Evolutionary conservation across 2,797 vertebrate species (phyloP).

Genomic region (Amazona finschi): DNA sequence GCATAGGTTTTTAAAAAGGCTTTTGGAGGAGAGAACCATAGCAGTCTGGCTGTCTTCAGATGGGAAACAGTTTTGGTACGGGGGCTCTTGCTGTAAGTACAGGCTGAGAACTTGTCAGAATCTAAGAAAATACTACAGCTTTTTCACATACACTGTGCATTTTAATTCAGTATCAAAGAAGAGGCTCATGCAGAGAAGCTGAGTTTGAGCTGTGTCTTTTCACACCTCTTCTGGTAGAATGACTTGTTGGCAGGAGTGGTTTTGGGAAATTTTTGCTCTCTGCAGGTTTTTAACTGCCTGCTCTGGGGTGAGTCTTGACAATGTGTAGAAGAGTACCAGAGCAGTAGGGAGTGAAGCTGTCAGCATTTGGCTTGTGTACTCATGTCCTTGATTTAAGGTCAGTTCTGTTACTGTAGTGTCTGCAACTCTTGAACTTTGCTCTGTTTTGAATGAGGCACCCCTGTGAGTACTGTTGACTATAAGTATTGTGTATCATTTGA

Average conservation of each 20-base stretch:
- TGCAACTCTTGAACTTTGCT: not conserved
- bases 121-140: not conserved
- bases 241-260: not conserved
- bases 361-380: not conserved
- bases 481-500: not conserved
- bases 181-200: not conserved
- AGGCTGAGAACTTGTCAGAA: not conserved
- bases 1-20: not conserved
- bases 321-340: not conserved
- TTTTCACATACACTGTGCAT: not conserved
- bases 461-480: not conserved
- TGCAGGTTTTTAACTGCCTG: not conserved
- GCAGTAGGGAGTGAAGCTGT: not conserved
- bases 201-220: not conserved
- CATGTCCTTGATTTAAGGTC: not conserved
- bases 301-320: not conserved
- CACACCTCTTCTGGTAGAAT: not conserved
- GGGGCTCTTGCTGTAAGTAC: not conserved
- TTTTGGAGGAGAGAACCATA: not conserved
- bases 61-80: not conserved
- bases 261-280: not conserved
- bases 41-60: not conserved
- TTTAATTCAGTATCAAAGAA: not conserved
- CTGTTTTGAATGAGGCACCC: not conserved
- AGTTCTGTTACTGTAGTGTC: not conserved